These are phyloP conservation scores for Apostichopus japonicus DNA, from an alignment of 35 echinoderm and acorn worm species.

Conservation along the genomic window DNA sequence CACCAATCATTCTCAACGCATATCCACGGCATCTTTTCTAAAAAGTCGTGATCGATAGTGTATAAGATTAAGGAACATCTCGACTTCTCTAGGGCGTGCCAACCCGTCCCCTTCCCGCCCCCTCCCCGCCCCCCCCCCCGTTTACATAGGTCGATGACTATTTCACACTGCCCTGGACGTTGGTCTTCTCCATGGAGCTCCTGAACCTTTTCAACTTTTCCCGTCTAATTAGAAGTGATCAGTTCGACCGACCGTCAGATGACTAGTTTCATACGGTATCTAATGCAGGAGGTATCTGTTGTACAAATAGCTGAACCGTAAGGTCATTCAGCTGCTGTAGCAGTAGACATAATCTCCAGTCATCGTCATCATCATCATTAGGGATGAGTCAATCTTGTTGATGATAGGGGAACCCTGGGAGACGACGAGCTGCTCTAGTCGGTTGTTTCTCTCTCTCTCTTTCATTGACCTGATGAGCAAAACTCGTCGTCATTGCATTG, in stretches of 20 bases:
- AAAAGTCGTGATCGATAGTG: too few species aligned
- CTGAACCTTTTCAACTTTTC: neutral
- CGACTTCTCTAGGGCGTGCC: too few species aligned
- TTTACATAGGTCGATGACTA: too few species aligned
- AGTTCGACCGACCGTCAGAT: neutral
- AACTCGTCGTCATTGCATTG: constrained; percentile 3
- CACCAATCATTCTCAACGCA: too few species aligned
- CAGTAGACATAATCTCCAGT: constrained; percentile 1
- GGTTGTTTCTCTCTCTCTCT: neutral
- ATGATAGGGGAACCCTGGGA: constrained; percentile 32
- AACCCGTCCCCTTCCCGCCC: too few species aligned
- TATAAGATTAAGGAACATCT: too few species aligned
- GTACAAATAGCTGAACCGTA: constrained; percentile 5
- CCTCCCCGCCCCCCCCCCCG: too few species aligned
- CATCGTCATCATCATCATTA: neutral
- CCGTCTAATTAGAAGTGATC: constrained; percentile 8
- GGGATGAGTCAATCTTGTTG: neutral
- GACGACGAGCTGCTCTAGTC: neutral
- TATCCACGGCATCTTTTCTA: too few species aligned
- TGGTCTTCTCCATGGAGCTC: neutral
- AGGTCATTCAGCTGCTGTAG: constrained; percentile 19
- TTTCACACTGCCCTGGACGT: too few species aligned
- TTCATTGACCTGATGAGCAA: neutral
- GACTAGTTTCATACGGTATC: neutral
- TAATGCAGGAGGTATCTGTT: neutral